Conservation (phyloP, 1,140 invertebrate species). For the Brachionus asplanchnoidis region DNA sequence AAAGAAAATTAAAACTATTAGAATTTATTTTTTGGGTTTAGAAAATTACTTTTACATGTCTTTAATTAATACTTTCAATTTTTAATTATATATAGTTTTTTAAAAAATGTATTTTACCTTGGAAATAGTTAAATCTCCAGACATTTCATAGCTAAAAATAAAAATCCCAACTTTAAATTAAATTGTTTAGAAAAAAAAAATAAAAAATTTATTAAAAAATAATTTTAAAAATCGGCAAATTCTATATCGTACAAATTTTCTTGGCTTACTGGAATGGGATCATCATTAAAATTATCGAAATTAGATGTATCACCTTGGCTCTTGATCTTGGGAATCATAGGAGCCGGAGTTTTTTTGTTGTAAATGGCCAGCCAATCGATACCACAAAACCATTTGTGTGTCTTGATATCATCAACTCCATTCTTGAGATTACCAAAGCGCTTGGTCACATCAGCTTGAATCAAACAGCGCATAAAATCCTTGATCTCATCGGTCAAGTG, state of each 20-base stretch:
- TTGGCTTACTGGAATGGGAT: constrained; percentile 10
- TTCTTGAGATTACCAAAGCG: constrained; percentile 37
- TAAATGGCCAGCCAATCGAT: constrained; percentile 38
- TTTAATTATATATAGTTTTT: too few species aligned
- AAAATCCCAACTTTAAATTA: neutral
- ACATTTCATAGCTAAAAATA: too few species aligned
- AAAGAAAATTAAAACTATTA: too few species aligned
- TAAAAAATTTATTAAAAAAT: neutral
- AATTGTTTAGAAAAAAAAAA: neutral
- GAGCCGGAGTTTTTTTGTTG: neutral
- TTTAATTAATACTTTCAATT: too few species aligned
- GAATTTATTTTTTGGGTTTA: too few species aligned
- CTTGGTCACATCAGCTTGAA: constrained; percentile 36
- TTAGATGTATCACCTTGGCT: neutral
- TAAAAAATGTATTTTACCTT: too few species aligned
- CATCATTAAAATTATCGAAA: neutral
- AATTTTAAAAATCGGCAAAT: constrained; percentile 37
- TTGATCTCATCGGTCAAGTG: constrained; percentile 37
- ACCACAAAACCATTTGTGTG: constrained; percentile 31
- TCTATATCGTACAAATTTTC: constrained; percentile 26
- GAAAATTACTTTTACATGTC: too few species aligned
- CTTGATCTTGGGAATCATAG: constrained; percentile 24
- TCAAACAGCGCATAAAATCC: constrained; percentile 31
- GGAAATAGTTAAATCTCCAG: too few species aligned
- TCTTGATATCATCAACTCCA: constrained; percentile 37